Evolutionary conservation across 2,888 invertebrate genomes (phyloP).

Genomic region (Nomada ferruginata): DNA sequence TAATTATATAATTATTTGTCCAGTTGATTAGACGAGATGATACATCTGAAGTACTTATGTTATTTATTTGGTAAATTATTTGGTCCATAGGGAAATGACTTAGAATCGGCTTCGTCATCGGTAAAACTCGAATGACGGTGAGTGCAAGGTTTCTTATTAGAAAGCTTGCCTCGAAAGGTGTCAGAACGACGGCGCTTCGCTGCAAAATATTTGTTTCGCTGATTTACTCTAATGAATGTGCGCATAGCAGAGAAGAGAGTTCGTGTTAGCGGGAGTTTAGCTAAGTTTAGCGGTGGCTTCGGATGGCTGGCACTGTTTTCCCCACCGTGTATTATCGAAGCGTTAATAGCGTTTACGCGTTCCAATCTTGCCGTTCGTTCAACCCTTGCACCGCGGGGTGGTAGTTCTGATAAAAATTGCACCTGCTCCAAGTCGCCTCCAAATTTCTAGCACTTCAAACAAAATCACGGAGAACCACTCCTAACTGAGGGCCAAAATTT

Average conservation of each 20-base stretch:
- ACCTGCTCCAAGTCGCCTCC: neutral
- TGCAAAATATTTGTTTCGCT: slow-evolving; percentile 49
- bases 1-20: no score
- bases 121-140: neutral
- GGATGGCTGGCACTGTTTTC: slow-evolving; percentile 61
- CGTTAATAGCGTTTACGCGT: slow-evolving; percentile 64
- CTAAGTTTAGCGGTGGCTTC: slow-evolving; percentile 69
- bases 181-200: neutral
- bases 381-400: slow-evolving; percentile 51
- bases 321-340: slow-evolving; percentile 60
- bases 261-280: slow-evolving; percentile 54
- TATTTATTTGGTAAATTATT: no score
- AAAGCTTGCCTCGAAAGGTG: slow-evolving; percentile 14
- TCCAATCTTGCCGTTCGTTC: slow-evolving; percentile 65
- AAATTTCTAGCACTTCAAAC: neutral
- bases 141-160: slow-evolving; percentile 8
- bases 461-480: no score
- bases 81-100: neutral
- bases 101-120: neutral
- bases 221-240: slow-evolving; percentile 47
- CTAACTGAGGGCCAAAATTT: no score
- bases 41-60: neutral
- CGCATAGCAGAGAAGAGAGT: slow-evolving; percentile 38
- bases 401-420: slow-evolving; percentile 7
- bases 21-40: neutral